Evolutionary conservation across 2,113 vertebrate genomes (phyloP).

Genomic region (Jaculus jaculus): DNA sequence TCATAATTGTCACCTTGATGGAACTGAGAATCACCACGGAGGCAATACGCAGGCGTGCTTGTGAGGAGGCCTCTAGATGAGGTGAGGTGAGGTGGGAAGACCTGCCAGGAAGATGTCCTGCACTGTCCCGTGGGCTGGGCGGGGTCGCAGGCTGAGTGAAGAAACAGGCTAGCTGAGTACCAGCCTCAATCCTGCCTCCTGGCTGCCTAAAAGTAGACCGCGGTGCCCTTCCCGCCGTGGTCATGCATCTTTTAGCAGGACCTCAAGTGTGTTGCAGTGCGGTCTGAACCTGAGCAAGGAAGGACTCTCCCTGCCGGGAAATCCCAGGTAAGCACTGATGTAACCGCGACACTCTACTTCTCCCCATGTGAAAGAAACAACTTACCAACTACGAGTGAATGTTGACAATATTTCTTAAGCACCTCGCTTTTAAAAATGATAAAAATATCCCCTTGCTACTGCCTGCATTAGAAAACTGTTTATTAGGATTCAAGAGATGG

Average conservation of each 20-base stretch:
- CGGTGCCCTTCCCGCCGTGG: neutral
- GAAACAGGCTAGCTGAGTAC: no score
- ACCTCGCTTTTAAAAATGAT: neutral
- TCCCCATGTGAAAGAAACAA: neutral
- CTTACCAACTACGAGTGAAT: neutral
- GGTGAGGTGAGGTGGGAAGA: no score
- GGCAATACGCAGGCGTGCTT: no score
- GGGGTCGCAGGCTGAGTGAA: no score
- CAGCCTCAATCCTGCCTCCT: no score
- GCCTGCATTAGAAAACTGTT: neutral
- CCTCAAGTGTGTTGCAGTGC: neutral
- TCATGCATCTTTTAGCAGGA: neutral
- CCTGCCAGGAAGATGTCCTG: no score
- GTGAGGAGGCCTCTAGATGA: no score
- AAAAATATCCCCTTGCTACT: neutral
- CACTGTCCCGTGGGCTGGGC: no score
- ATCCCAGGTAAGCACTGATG: neutral
- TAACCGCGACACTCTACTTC: neutral
- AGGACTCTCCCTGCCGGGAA: neutral
- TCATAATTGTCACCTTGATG: no score
- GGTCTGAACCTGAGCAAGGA: neutral
- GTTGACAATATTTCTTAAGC: neutral
- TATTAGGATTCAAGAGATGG: neutral
- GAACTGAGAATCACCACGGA: no score
- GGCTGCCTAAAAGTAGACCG: neutral